These are phyloP conservation scores for Steinernema khuongi DNA, from an alignment of 1,140 invertebrate genomes.

Conservation along the genomic window DNA sequence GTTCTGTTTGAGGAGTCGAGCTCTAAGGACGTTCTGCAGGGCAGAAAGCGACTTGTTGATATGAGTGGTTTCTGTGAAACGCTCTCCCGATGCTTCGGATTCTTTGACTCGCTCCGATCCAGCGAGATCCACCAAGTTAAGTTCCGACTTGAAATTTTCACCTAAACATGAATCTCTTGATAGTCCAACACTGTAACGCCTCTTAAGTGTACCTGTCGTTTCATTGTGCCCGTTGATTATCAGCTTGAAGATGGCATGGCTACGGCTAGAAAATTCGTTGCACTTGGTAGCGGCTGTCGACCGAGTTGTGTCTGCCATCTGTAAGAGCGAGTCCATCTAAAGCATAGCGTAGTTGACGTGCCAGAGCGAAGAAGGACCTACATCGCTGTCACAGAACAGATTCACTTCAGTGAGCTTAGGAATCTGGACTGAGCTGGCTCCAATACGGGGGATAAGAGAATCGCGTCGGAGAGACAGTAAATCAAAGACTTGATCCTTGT, in stretches of 20 bases:
- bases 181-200: neutral
- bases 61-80: conserved; percentile 61
- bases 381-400: neutral
- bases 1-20: conserved; percentile 66
- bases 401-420: neutral
- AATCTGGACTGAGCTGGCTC: neutral
- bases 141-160: conserved; percentile 67
- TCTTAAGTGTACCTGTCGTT: conserved; percentile 61
- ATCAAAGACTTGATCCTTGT: neutral
- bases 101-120: conserved; percentile 61
- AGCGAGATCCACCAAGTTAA: conserved; percentile 60
- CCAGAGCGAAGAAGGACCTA: neutral
- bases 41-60: conserved; percentile 62
- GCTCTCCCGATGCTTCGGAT: conserved; percentile 58
- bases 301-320: conserved; percentile 71
- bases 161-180: conserved; percentile 20
- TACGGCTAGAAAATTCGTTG: conserved; percentile 81
- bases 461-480: neutral
- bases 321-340: conserved; percentile 72
- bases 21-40: conserved; percentile 61
- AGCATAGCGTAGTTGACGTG: neutral
- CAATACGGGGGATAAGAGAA: neutral
- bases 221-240: conserved; percentile 67
- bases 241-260: conserved; percentile 84
- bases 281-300: conserved; percentile 86